Conservation (phyloP, 2,113 vertebrate species). For the Pygoscelis adeliae region DNA sequence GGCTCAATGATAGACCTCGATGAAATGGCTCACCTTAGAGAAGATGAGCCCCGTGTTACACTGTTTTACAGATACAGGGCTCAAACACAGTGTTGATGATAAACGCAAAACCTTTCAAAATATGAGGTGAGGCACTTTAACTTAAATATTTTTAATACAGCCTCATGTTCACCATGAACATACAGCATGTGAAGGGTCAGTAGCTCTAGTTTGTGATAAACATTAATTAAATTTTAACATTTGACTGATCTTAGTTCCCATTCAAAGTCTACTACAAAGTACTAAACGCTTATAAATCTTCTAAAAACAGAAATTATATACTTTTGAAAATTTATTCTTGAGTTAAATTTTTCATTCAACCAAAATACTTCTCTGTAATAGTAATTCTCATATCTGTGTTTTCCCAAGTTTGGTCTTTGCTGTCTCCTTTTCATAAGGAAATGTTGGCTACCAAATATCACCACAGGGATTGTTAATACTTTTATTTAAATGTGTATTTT, state of each 20-base stretch:
- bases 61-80: background rate
- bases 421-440: background rate
- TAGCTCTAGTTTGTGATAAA: background rate
- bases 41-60: background rate
- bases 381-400: background rate
- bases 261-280: background rate
- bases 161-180: fast-evolving
- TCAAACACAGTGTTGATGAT: background rate
- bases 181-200: background rate
- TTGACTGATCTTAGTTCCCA: background rate
- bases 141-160: background rate
- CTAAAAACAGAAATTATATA: background rate
- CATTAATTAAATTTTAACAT: background rate
- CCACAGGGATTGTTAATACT: background rate
- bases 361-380: background rate
- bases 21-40: background rate
- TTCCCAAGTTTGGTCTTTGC: background rate
- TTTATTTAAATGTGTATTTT: background rate
- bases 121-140: background rate
- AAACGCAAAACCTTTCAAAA: background rate
- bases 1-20: fast-evolving
- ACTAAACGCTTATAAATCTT: background rate
- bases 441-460: background rate
- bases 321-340: background rate
- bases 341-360: background rate